These are phyloP conservation scores for Aleiodes sp. DNA, from an alignment of 1,140 invertebrate species.

Conservation along the genomic window DNA sequence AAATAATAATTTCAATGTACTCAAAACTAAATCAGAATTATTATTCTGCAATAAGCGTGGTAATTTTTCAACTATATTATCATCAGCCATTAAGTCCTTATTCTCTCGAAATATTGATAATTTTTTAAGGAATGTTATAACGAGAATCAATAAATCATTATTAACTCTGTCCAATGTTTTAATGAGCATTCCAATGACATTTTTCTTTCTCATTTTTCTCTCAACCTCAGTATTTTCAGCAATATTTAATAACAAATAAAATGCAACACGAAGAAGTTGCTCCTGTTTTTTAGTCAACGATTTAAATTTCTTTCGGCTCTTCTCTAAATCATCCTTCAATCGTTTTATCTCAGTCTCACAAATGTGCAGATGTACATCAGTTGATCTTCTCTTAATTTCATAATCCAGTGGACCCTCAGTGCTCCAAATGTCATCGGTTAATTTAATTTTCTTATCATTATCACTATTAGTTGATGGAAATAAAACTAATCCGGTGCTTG, in stretches of 20 bases:
- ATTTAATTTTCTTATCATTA: slow-evolving; percentile 57
- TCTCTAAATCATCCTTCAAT: slow-evolving; percentile 84
- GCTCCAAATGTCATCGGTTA: slow-evolving; percentile 61
- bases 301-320: slow-evolving; percentile 80
- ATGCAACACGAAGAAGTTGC: slow-evolving; percentile 85
- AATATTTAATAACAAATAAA: slow-evolving; percentile 93
- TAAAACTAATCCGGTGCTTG: slow-evolving; percentile 57
- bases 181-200: slow-evolving; percentile 88
- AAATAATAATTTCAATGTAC: slow-evolving; percentile 87
- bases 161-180: slow-evolving; percentile 87
- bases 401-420: slow-evolving; percentile 58
- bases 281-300: slow-evolving; percentile 91
- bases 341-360: slow-evolving; percentile 66
- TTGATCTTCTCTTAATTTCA: slow-evolving; percentile 54
- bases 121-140: slow-evolving; percentile 94
- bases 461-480: slow-evolving; percentile 50
- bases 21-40: slow-evolving; percentile 85
- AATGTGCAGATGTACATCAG: slow-evolving; percentile 45
- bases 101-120: slow-evolving; percentile 94
- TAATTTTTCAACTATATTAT: slow-evolving; percentile 80
- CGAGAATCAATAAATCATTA: slow-evolving; percentile 88
- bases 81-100: slow-evolving; percentile 87
- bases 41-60: slow-evolving; percentile 77
- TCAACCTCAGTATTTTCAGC: slow-evolving; percentile 95
- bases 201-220: slow-evolving; percentile 96